Evolutionary conservation across 2,797 vertebrate species (phyloP), one percentile per base, ranked within the genome.

Genomic region (Trematomus bernacchii): DNA sequence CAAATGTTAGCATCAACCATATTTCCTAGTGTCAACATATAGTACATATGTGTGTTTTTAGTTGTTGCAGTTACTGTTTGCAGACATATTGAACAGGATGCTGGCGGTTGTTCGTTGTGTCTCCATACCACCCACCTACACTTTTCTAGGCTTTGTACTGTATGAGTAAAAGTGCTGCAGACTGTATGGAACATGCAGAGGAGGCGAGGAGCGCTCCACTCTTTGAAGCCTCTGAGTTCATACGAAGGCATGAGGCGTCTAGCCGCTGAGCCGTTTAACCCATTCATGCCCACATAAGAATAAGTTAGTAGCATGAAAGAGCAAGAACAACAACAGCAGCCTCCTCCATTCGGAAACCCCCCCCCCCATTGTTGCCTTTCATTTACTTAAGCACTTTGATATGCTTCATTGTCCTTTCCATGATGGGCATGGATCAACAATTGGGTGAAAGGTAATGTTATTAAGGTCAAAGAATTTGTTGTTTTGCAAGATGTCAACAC

Each of bases 151-250:
- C 15, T 64, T 65, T 42, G 42, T 72, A 82, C 83, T 85, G 87
- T 89, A 78, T 82, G 77, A 87, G 78, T 83, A 86, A 81, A 86
- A 78, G 76, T 48, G n/a, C 66, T 68, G 66, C 59, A 76, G 72
- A 91, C 89, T 79, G 73, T 84, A 87, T 86, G 94, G 94, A 96
- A 96, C 88, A 94, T 91, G 93, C 93, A 92, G 94, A 94, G 94
- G 95, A 94, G 95, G 91, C 71, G 69, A 76, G 67, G 60, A 79
- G 80, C 50, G 79, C 77, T 84, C 53, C 57, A 11, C 42, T 67
- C 89, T 92, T 91, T 92, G 84, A 89, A 82, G 77, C 82, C 46
- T 80, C 43, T 64, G 57, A 67, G 78, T 60, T 73, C 79, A 82
- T 60, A 52, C 50, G 68, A 61, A 72, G 44, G 57, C 75, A 76